Conservation (phyloP, 1,140 invertebrate genomes). For the Thalassaphorura encarpata region DNA sequence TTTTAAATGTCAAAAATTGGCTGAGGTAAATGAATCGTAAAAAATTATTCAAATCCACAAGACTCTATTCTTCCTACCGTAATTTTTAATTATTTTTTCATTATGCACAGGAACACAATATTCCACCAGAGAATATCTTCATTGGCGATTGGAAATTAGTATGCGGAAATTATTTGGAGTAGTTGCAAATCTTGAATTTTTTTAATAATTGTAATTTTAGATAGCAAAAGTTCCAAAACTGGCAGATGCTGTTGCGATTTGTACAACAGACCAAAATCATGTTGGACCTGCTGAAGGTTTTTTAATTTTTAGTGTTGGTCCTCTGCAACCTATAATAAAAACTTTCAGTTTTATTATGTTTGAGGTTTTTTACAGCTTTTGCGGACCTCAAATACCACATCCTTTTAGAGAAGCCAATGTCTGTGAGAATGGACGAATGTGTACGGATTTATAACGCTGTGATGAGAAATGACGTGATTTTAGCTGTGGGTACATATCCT, state of each 20-base stretch:
- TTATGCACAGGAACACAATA: slow-evolving; percentile 9
- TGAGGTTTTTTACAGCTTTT: slow-evolving; percentile 35
- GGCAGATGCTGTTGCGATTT: slow-evolving; percentile 41
- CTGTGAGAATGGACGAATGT: slow-evolving; percentile 39
- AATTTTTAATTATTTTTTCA: background rate
- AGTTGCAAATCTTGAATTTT: slow-evolving; percentile 6
- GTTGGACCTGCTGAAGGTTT: slow-evolving; percentile 38
- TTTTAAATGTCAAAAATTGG: slow-evolving; percentile 32
- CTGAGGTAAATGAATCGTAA: slow-evolving; percentile 31
- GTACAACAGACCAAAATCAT: slow-evolving; percentile 40
- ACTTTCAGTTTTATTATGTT: too few relatives aligned
- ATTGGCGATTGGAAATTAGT: background rate
- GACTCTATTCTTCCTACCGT: background rate
- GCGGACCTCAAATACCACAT: slow-evolving; percentile 43
- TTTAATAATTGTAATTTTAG: too few relatives aligned
- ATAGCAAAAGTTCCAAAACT: slow-evolving; percentile 35
- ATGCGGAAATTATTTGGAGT: background rate
- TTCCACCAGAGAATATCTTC: slow-evolving; percentile 17
- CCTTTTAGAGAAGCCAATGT: slow-evolving; percentile 45
- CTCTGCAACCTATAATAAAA: background rate
- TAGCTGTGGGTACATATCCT: slow-evolving; percentile 44
- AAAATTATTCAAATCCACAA: too few relatives aligned
- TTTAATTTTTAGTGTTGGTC: background rate
- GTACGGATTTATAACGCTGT: slow-evolving; percentile 38
- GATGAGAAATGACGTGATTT: slow-evolving; percentile 36